Base-by-base conservation (phyloP, 2,797 vertebrate genomes). In the Alauda arvensis region DNA sequence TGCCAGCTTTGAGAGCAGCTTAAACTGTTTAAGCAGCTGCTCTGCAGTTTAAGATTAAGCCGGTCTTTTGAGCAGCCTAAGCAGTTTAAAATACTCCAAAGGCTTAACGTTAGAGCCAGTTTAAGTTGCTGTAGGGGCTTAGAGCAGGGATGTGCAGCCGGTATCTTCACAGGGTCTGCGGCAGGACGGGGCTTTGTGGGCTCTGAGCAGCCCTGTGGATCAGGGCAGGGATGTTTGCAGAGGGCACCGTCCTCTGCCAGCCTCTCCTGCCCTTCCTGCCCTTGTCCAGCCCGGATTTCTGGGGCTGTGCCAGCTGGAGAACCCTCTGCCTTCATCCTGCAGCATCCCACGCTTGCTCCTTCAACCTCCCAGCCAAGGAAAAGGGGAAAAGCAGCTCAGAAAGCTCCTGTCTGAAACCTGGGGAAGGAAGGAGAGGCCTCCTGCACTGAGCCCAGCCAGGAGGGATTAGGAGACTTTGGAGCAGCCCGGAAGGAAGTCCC, bases 21-120 rank as follows among this genome's bases (percentile, higher is more conserved):
- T 93, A 94, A 90, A 84, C 85, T 89, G 71, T 93, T 94, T 93
- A 92, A 95, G 93, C 94, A 93, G 91, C 91, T 93, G 91, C 83
- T 57, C 71, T 91, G 80, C 87, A 88, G 92, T 93, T 91, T 93
- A 93, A 92, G 92, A 92, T 94, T 91, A 92, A 93, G 92, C 87
- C 16, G 48, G 89, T 87, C 91, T 91, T 94, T 93, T 71, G 85
- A 94, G 80, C 85, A 85, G 88, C 92, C 92, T 93, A 93, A 94
- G 91, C 85, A 94, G 77, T 95, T 95, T 89, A 89, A 95, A 93
- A 93, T 89, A 87, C 89, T 92, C 89, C 61, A 67, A 93, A 87
- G 91, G 94, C 94, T 94, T 91, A 93, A 92, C 77, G 69, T 90
- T 93, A 78, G 83, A 95, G 89, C 80, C 77, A 88, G 94, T 94